These are phyloP conservation scores for Pavo muticus DNA, from an alignment of 2,113 vertebrate genomes.

Conservation along the genomic window DNA sequence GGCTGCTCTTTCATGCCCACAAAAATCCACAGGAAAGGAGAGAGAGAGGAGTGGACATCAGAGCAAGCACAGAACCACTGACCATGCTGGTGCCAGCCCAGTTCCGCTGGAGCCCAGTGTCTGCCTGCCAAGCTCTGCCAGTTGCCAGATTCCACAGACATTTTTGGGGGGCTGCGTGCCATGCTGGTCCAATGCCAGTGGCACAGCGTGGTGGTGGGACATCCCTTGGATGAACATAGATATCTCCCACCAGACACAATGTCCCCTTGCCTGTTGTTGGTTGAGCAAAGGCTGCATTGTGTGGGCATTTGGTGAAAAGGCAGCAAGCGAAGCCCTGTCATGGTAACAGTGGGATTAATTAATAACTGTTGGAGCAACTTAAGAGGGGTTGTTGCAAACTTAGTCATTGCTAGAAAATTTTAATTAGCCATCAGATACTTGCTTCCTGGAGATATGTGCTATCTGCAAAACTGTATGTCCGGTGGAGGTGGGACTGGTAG, in stretches of 20 bases:
- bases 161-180: not conserved
- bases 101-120: rapidly evolving
- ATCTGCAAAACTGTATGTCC: not conserved
- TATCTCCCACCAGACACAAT: not conserved
- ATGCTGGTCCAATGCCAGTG: rapidly evolving
- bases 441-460: not conserved
- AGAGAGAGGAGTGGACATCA: not conserved
- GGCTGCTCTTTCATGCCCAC: not conserved
- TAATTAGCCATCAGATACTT: not conserved
- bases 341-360: not conserved
- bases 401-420: not conserved
- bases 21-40: not conserved
- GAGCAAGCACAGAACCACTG: not conserved
- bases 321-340: rapidly evolving
- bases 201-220: rapidly evolving
- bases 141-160: not conserved
- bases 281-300: not conserved
- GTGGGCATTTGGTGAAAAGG: not conserved
- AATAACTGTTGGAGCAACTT: not conserved
- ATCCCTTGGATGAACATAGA: not conserved
- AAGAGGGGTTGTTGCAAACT: not conserved
- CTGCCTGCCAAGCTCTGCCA: not conserved
- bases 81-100: not conserved
- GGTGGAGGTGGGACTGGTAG: rapidly evolving
- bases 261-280: rapidly evolving